phyloP scores from a whole-genome alignment of 2,113 vertebrate species.

The Eulemur rufifrons region DNA sequence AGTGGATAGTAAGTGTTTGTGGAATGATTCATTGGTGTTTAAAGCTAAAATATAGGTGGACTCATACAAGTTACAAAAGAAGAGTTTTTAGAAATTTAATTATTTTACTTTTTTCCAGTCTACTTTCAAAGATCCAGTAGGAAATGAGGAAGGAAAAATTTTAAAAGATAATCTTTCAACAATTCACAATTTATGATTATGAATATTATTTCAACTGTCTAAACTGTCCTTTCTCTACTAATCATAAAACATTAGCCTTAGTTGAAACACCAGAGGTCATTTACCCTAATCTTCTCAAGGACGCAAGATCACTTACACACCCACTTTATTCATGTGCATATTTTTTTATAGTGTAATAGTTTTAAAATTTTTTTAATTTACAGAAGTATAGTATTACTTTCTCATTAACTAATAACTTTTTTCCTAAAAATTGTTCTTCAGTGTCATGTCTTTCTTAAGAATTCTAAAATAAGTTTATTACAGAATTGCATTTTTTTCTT shows the following conservation, averaged over 20 bases:
- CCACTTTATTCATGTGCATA: not conserved
- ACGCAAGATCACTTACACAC: not conserved
- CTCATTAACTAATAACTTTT: not conserved
- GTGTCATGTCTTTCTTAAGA: not conserved
- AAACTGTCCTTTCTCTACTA: not conserved
- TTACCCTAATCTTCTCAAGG: not conserved
- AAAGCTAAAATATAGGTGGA: not conserved
- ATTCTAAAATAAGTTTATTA: not conserved
- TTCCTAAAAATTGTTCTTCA: not conserved
- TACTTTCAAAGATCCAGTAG: not conserved
- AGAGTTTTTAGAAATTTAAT: not conserved
- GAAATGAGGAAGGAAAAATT: not conserved
- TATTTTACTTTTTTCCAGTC: not conserved
- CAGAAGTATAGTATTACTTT: not conserved
- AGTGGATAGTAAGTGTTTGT: not conserved
- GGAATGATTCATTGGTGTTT: not conserved
- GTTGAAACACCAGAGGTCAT: not conserved
- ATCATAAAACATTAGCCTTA: not conserved
- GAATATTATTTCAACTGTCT: not conserved
- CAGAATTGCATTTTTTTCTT: not conserved
- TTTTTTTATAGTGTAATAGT: not conserved
- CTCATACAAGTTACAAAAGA: not conserved
- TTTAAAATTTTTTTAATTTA: not conserved
- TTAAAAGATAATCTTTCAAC: not conserved
- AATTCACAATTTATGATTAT: not conserved